These are phyloP conservation scores for Rousettus leschenaultii DNA, from an alignment of 2,113 vertebrate genomes.

Conservation along the genomic window DNA sequence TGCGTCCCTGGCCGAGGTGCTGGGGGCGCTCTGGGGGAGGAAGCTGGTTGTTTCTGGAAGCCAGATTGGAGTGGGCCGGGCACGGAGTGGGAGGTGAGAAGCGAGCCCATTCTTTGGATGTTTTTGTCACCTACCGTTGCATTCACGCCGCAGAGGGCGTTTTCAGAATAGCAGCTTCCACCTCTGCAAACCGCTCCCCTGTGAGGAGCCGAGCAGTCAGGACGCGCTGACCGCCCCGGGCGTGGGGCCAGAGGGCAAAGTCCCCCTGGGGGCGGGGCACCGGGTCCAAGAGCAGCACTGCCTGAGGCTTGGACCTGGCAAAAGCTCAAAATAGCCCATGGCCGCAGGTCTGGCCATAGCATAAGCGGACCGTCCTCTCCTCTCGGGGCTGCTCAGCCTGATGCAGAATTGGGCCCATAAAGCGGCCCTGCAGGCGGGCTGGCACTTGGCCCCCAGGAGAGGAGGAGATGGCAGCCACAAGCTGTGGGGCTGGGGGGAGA, in stretches of 20 bases:
- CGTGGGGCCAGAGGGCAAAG: rapidly evolving
- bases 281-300: rapidly evolving
- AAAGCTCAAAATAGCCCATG: rapidly evolving
- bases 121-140: background rate
- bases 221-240: rapidly evolving
- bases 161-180: background rate
- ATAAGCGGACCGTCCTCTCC: rapidly evolving
- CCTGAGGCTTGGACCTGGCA: rapidly evolving
- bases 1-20: rapidly evolving
- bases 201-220: rapidly evolving
- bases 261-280: rapidly evolving
- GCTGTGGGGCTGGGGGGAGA: rapidly evolving
- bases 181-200: background rate
- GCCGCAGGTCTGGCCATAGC: rapidly evolving
- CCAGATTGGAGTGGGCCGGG: constrained; percentile 41
- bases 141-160: background rate
- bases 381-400: rapidly evolving
- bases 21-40: background rate
- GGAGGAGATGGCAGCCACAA: rapidly evolving
- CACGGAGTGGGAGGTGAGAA: constrained; percentile 30
- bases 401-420: rapidly evolving
- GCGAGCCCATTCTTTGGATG: background rate
- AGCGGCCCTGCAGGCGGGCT: background rate
- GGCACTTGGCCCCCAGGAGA: background rate
- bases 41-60: background rate